Base-by-base conservation (phyloP, 2,113 vertebrate genomes). In the Nothoprocta perdicaria region DNA sequence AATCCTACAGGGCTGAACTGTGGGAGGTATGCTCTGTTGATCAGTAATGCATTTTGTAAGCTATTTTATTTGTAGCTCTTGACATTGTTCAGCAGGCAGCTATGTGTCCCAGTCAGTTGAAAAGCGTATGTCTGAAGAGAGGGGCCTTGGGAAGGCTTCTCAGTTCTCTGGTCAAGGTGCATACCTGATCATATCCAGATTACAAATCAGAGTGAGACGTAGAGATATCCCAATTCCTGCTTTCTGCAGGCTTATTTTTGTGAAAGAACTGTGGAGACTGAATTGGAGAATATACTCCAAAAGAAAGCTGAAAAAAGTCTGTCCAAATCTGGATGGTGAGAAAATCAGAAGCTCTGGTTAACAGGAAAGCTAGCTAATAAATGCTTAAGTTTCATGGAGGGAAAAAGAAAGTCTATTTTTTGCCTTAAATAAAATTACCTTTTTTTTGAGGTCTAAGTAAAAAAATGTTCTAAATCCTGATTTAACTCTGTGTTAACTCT, bases 81-180 rank as follows among this genome's bases (percentile, higher is more conserved):
- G 1, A 7, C 9, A 27, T 63, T 1, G 3, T 15, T 45, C 24
- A 3, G 2, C 1, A 1, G 29, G 10, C 29, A 58, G 50, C 3
- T 9, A 5, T 1, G 4, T 40, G 19, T 60, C 26, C 12, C 4
- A 0, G 0, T 22, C 7, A 1, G 1, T 27, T 10, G 50, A n/a
- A 21, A 72, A 21, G 23, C 21, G 26, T 14, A 15, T 10, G 3
- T 24, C 46, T 43, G 55, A 38, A 24, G 53, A 24, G n/a, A 12
- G 4, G 13, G 5, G 27, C 15, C 53, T 57, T 57, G 29, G 15
- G 27, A 57, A 27, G 15, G 9, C 3, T 50, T 9, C 29, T 27
- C 17, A 40, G 14, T 10, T 2, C 10, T 18, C 10, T 3, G 6
- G 5, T 16, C 10, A 9, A 11, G 52, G 23, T 52, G 6, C n/a